Percentiles rank a stretch among this genome's conserved stretches.
Conservation (phyloP, 1,140 invertebrate genomes). For the Halictus rubicundus region DNA sequence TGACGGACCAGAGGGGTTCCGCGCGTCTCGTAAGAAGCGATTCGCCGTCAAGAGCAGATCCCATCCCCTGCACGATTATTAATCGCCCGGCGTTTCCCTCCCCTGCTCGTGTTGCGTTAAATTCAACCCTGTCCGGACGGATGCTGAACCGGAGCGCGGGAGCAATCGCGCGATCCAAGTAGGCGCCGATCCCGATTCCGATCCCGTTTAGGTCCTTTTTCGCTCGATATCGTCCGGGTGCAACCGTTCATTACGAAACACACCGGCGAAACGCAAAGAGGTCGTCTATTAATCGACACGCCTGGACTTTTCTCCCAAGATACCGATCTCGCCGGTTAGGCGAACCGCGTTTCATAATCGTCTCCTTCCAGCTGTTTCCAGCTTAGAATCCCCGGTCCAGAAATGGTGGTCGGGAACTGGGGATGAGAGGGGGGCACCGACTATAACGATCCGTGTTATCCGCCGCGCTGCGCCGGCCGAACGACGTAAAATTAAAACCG, state of each 20-base stretch:
- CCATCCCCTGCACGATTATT: conserved; percentile 52
- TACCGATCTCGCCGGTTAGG: conserved; percentile 47
- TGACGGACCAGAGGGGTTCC: conserved; percentile 44
- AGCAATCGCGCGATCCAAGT: neutral
- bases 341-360: conserved; percentile 26
- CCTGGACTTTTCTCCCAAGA: conserved; percentile 51
- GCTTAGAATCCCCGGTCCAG: no score
- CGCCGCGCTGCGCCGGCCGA: conserved; percentile 40
- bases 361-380: no score
- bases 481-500: conserved; percentile 62
- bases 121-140: conserved; percentile 14
- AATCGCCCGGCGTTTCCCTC: conserved; percentile 40
- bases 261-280: conserved; percentile 13
- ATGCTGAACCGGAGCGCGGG: conserved; percentile 25
- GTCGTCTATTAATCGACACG: conserved; percentile 58
- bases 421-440: neutral
- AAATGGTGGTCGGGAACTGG: neutral
- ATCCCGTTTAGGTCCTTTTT: neutral
- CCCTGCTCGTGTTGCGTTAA: conserved; percentile 22
- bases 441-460: conserved; percentile 37
- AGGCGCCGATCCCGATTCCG: neutral
- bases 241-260: conserved; percentile 50
- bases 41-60: conserved; percentile 61
- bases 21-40: conserved; percentile 51
- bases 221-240: neutral